phyloP scores from a whole-genome alignment of 2,888 invertebrate genomes.

The Lepidochitona cinerea region DNA sequence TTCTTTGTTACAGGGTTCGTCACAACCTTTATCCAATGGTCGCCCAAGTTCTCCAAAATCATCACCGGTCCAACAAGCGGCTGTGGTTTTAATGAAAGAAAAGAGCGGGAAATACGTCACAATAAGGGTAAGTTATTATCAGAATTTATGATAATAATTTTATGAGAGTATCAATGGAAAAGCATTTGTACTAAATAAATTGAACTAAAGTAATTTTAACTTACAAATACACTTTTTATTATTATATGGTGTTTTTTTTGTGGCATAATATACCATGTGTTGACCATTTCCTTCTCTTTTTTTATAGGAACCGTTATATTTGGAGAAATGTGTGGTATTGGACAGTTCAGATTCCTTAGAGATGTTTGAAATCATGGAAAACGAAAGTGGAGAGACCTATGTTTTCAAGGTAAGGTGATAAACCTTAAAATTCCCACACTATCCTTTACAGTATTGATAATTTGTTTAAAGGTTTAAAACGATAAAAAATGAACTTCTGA shows the following conservation, averaged over 20 bases:
- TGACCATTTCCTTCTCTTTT: background rate
- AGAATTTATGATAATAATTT: background rate
- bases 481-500: background rate
- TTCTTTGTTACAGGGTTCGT: background rate
- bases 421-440: background rate
- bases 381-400: background rate
- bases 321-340: background rate
- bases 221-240: no score
- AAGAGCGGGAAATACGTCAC: conserved; percentile 90
- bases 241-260: no score
- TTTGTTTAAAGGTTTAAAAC: background rate
- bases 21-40: background rate
- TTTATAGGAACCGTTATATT: background rate
- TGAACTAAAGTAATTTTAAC: no score
- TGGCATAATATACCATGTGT: background rate
- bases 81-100: conserved; percentile 88
- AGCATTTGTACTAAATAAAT: background rate
- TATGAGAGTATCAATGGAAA: background rate
- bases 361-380: background rate
- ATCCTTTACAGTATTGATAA: background rate
- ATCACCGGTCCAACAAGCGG: conserved; percentile 85
- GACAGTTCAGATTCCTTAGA: background rate
- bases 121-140: conserved; percentile 76
- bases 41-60: conserved; percentile 55
- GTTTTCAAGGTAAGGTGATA: background rate